Conservation (phyloP, 2,888 invertebrate species). For the Yponomeuta sedellus region DNA sequence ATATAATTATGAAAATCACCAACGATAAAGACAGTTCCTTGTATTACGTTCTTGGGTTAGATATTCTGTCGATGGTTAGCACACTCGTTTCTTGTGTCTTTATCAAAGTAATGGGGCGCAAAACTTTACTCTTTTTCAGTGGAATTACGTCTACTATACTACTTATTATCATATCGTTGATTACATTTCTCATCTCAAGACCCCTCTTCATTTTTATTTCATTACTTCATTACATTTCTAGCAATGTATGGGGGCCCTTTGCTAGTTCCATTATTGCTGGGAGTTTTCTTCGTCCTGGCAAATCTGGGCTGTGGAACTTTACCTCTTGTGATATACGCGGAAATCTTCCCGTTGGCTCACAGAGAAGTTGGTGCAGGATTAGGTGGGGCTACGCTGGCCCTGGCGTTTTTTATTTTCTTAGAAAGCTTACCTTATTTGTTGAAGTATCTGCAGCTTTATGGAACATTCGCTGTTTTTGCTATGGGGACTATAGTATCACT, state of each 20-base stretch:
- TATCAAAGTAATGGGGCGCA: background rate
- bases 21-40: background rate
- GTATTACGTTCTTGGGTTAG: background rate
- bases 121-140: background rate
- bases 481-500: background rate
- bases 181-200: background rate
- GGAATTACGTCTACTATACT: background rate
- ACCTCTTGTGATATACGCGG: background rate
- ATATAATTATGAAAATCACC: background rate
- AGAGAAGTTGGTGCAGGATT: constrained; percentile 3
- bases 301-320: background rate
- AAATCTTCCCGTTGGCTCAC: background rate
- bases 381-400: background rate
- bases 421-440: background rate
- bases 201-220: no score
- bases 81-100: background rate
- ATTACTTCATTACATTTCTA: no score
- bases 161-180: background rate
- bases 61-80: background rate
- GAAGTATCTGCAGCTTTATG: background rate
- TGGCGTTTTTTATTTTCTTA: background rate
- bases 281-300: background rate
- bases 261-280: background rate
- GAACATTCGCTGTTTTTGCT: background rate
- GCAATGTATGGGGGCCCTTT: background rate